Conservation (phyloP, 2,113 vertebrate genomes). For the Xenopus borealis region DNA sequence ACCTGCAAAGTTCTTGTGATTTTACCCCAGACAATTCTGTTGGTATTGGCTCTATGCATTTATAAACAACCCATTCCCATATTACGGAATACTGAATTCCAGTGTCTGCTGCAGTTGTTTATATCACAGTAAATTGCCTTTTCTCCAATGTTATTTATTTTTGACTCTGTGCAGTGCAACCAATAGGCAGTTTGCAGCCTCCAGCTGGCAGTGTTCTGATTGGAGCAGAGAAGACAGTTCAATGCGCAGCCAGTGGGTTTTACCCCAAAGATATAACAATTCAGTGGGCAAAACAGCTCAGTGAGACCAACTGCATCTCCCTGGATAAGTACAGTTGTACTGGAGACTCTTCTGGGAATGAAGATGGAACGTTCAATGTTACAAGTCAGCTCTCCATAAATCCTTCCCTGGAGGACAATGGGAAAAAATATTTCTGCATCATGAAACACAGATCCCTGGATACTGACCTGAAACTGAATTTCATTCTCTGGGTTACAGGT, state of each 20-base stretch:
- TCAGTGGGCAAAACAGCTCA: background rate
- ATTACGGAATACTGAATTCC: too few species aligned
- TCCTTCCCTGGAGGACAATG: conserved; percentile 21
- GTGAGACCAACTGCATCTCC: background rate
- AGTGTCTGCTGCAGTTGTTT: too few species aligned
- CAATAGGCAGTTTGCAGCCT: background rate
- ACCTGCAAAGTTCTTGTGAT: too few species aligned
- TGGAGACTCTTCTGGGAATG: background rate
- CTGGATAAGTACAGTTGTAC: conserved; percentile 4
- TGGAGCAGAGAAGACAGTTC: background rate
- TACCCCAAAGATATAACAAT: conserved; percentile 37
- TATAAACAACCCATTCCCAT: too few species aligned
- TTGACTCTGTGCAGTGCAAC: conserved; percentile 41
- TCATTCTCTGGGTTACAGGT: conserved; percentile 31
- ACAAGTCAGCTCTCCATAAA: conserved; percentile 42
- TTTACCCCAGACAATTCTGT: too few species aligned
- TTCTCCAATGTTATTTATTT: too few species aligned
- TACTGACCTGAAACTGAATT: rapidly evolving
- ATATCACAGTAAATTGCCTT: too few species aligned
- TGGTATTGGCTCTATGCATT: too few species aligned
- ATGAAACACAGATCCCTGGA: conserved; percentile 7
- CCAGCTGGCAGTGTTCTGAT: background rate
- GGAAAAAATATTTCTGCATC: conserved; percentile 42
- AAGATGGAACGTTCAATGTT: conserved; percentile 42
- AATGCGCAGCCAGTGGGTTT: conserved; percentile 35